phyloP scores from a whole-genome alignment of 2,113 vertebrate genomes.

The Chaetorhynchus papuensis region DNA sequence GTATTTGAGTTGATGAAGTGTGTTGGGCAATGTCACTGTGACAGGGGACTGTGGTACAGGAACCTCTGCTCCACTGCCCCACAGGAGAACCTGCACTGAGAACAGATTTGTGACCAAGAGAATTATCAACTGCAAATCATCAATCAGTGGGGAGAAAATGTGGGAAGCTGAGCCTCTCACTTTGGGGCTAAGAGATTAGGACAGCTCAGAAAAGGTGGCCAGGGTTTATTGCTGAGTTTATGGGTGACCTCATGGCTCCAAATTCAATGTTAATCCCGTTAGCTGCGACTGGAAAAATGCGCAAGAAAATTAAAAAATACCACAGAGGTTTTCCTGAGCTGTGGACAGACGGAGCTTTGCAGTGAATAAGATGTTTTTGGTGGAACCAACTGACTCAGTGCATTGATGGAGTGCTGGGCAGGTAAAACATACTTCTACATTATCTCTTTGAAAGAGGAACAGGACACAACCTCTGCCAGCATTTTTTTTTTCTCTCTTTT shows the following conservation, averaged over 20 bases:
- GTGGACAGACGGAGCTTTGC: background rate
- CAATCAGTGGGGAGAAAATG: background rate
- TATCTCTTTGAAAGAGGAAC: slow-evolving; percentile 82
- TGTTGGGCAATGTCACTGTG: background rate
- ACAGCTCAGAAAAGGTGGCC: background rate
- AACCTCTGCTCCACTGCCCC: background rate
- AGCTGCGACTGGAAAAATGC: background rate
- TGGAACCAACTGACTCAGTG: slow-evolving; percentile 19
- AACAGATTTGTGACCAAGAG: background rate
- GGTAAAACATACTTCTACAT: slow-evolving; percentile 80
- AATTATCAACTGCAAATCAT: background rate
- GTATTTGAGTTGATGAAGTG: background rate
- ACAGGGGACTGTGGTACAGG: background rate
- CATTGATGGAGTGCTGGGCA: slow-evolving; percentile 40
- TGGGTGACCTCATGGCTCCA: background rate
- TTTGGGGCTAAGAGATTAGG: background rate
- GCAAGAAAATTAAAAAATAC: background rate
- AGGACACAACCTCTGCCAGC: slow-evolving; percentile 86
- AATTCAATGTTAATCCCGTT: background rate
- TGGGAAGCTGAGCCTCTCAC: background rate
- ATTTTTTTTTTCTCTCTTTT: slow-evolving; percentile 81
- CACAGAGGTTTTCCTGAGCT: background rate
- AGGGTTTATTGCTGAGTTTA: background rate
- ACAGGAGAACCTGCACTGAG: background rate
- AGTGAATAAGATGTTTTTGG: slow-evolving; percentile 28